Conservation (phyloP, 2,113 vertebrate species). For the Tragelaphus buxtoni region DNA sequence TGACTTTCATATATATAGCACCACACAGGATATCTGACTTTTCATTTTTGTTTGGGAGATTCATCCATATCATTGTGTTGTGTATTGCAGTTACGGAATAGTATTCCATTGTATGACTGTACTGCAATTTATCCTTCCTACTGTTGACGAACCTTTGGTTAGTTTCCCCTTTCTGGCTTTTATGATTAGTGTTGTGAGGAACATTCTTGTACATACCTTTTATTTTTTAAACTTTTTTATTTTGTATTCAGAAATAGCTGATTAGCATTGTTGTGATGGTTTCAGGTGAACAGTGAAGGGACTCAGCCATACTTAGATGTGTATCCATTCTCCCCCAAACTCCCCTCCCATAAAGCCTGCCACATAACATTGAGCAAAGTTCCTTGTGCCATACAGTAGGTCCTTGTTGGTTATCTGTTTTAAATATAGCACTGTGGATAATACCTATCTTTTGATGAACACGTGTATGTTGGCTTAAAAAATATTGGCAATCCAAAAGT, state of each 20-base stretch:
- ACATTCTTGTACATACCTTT: neutral
- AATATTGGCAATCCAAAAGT: neutral
- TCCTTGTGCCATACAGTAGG: neutral
- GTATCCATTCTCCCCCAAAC: neutral
- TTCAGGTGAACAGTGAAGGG: neutral
- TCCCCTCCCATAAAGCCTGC: neutral
- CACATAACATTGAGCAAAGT: neutral
- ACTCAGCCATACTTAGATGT: neutral
- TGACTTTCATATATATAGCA: neutral
- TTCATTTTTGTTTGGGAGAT: neutral
- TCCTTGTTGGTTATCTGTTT: neutral
- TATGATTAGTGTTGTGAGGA: neutral
- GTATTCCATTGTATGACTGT: neutral
- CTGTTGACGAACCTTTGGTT: neutral
- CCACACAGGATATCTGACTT: neutral
- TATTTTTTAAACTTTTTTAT: neutral
- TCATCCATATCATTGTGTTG: neutral
- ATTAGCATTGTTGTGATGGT: neutral
- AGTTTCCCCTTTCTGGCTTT: neutral
- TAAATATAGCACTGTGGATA: neutral
- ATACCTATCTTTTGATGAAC: neutral
- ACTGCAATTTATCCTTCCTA: neutral
- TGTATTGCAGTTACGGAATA: neutral
- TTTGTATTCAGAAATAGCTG: neutral
- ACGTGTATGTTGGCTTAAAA: neutral